A percentile compares a stretch with the other conserved stretches of the same genome.
Evolutionary conservation across 2,888 invertebrate species (phyloP).

Genomic region (Chymomyza fuscimana): DNA sequence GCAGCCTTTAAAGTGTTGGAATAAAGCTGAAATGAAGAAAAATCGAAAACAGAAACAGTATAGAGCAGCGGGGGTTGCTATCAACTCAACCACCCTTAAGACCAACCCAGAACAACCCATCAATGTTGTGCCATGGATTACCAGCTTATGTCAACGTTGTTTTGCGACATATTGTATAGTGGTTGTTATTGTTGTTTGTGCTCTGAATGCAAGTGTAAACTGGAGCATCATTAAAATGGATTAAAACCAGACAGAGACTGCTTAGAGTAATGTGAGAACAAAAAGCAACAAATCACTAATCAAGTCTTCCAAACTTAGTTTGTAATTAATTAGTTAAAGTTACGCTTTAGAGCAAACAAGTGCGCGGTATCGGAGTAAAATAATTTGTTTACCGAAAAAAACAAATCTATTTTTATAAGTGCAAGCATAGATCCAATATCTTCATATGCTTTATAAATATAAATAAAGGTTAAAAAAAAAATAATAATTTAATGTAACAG

Average conservation of each 20-base stretch:
- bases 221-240: conserved; percentile 34
- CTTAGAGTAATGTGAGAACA: conserved; percentile 21
- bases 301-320: conserved; percentile 81
- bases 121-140: conserved; percentile 38
- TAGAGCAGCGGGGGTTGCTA: conserved; percentile 30
- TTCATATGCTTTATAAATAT: conserved; percentile 22
- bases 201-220: conserved; percentile 24
- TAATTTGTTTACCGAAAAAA: background rate
- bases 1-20: conserved; percentile 55
- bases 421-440: conserved; percentile 4
- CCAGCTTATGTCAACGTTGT: conserved; percentile 11
- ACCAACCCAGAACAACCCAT: conserved; percentile 10
- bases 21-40: conserved; percentile 20
- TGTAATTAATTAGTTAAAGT: conserved; percentile 56
- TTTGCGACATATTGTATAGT: background rate
- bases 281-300: conserved; percentile 80
- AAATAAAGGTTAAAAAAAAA: conserved; percentile 1
- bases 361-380: background rate
- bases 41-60: conserved; percentile 11
- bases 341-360: conserved; percentile 34
- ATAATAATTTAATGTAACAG: conserved; percentile 36
- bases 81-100: conserved; percentile 31
- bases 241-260: conserved; percentile 18
- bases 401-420: background rate
- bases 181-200: conserved; percentile 18